Evolutionary conservation across 2,797 vertebrate genomes (phyloP).

Genomic region (Acrossocheilus wenchowensis): DNA sequence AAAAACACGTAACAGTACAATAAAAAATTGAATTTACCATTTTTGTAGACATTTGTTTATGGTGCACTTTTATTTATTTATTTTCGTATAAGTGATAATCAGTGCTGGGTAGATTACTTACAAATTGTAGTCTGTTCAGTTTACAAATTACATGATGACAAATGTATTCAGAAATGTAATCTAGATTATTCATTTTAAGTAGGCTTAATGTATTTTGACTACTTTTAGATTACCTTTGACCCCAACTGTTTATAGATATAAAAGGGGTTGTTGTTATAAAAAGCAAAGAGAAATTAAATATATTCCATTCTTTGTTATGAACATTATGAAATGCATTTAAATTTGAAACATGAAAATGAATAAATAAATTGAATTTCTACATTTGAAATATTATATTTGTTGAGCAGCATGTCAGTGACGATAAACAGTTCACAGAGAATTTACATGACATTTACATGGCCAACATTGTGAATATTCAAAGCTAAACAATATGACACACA

Average conservation of each 20-base stretch:
- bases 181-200: not conserved
- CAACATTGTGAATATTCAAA: not conserved
- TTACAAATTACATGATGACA: not conserved
- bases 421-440: not conserved
- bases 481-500: not conserved
- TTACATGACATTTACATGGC: not conserved
- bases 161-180: not conserved
- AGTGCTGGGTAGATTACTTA: not conserved
- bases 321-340: not conserved
- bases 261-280: not conserved
- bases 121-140: not conserved
- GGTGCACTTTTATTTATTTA: too few species aligned
- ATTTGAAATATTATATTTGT: not conserved
- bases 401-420: not conserved
- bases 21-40: too few species aligned
- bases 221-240: not conserved
- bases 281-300: not conserved
- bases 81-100: not conserved
- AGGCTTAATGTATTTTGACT: not conserved
- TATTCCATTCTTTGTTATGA: not conserved
- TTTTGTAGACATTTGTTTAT: not conserved
- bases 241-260: not conserved
- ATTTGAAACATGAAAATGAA: not conserved
- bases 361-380: not conserved
- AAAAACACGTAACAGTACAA: not conserved